Conservation (phyloP, 1,140 invertebrate genomes). For the Gonatopus flavifemur region DNA sequence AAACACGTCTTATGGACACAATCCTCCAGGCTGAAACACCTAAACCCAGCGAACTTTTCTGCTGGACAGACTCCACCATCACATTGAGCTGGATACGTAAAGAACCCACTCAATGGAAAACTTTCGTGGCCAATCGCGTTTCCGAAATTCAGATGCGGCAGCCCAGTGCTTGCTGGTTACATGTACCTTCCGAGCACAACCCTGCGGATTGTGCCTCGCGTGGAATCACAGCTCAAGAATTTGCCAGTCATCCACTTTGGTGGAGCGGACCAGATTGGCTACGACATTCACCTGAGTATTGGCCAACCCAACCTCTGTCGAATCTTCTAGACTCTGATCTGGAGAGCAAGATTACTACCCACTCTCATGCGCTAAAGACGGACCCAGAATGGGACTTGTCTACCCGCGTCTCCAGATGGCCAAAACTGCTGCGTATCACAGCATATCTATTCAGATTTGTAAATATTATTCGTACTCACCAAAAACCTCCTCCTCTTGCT, state of each 20-base stretch:
- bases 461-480: no score
- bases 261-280: background rate
- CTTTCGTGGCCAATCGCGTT: constrained; percentile 1
- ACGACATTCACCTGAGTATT: background rate
- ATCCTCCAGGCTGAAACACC: no score
- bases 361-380: no score
- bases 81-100: background rate
- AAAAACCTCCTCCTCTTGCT: no score
- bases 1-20: background rate
- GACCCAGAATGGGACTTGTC: no score
- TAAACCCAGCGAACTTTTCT: background rate
- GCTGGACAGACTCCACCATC: background rate
- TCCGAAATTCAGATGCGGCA: background rate
- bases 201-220: background rate
- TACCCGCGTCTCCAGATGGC: no score
- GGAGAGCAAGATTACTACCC: no score
- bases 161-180: background rate
- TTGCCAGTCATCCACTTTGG: background rate
- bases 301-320: no score
- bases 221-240: no score
- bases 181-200: background rate
- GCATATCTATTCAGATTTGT: no score
- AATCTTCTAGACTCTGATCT: no score
- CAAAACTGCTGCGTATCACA: no score
- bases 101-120: background rate